Base-by-base conservation (phyloP, 1,140 invertebrate species). In the Andrena cerasifolii region DNA sequence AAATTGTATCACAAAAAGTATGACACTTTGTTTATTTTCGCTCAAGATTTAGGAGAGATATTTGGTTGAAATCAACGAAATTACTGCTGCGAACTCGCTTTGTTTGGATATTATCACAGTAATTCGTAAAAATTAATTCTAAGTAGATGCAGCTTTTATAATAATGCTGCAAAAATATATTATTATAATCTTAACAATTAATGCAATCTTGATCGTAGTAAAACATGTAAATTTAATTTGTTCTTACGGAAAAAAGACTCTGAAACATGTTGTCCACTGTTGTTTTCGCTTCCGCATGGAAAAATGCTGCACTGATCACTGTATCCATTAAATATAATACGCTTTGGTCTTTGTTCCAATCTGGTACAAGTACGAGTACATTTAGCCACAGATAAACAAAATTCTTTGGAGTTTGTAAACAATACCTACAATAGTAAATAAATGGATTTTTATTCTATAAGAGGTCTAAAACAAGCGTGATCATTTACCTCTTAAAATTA, bases 361-460 rank as follows among this genome's bases (percentile, higher is more conserved):
- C 93, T 3, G 94, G 93, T 67, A 95, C 85, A 0, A 93, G 89
- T 47, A 94, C 91, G 3, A 95, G 88, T 43, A 93, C 92, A 82
- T 94, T 94, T 0, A 95, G 88, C 96, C 96, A 96, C 4, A 96
- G 88, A 65, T 94, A 91, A 0, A 96, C 93, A 4, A 96, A 91
- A 51, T 93, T 92, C 53, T 93, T 91, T 8, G 95, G 94, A 68
- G 91, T 92, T 16, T 87, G 65, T 2, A 93, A 86, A 63, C 88
- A 89, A 82, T 94, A 94, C 71, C 93, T 94, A 40, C 3, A 86
- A 83, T 74, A 75, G 75, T 70, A 77, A 66, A 70, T 24, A 28
- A 75, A 75, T 45, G 43, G 28, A 71, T 40, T 54, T 59, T 68
- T 33, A 53, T 28, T 7, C 10, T 45, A 10, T 21, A 31, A 40